A percentile compares a stretch with the other conserved stretches of the same genome.
Conservation (phyloP, 2,797 vertebrate genomes). For the Psittacula derbiana region DNA sequence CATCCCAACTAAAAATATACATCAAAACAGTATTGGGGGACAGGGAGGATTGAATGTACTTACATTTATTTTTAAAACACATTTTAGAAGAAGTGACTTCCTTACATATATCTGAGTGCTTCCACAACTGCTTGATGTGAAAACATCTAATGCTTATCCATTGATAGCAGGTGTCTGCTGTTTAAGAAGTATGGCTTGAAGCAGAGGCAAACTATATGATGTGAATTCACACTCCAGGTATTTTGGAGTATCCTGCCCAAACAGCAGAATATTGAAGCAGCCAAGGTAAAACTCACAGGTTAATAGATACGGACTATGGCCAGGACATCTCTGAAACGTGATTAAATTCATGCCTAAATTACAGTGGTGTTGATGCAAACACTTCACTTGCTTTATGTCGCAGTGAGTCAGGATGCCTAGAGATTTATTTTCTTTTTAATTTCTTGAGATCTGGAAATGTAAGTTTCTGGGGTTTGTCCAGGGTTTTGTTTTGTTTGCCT, state of each 20-base stretch:
- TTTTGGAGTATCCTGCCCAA: neutral
- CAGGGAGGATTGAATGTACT: neutral
- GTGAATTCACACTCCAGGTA: neutral
- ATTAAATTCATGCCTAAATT: neutral
- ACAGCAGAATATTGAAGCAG: neutral
- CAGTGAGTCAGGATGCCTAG: neutral
- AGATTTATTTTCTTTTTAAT: neutral
- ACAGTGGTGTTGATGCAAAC: neutral
- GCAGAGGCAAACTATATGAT: neutral
- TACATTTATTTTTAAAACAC: neutral
- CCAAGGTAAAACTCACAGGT: neutral
- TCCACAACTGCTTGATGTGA: neutral
- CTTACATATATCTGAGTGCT: neutral
- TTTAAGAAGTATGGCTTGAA: neutral
- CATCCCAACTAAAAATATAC: neutral
- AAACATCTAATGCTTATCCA: neutral
- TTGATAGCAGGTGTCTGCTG: neutral
- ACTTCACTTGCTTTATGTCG: neutral
- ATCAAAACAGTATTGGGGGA: neutral
- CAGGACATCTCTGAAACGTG: neutral
- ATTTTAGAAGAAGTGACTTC: neutral
- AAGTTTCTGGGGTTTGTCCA: neutral
- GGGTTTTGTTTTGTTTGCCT: neutral
- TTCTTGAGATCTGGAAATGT: neutral
- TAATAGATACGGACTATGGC: fast-evolving